Evolutionary conservation across 2,888 invertebrate species (phyloP).

Genomic region (Zhengitettix transpicula): DNA sequence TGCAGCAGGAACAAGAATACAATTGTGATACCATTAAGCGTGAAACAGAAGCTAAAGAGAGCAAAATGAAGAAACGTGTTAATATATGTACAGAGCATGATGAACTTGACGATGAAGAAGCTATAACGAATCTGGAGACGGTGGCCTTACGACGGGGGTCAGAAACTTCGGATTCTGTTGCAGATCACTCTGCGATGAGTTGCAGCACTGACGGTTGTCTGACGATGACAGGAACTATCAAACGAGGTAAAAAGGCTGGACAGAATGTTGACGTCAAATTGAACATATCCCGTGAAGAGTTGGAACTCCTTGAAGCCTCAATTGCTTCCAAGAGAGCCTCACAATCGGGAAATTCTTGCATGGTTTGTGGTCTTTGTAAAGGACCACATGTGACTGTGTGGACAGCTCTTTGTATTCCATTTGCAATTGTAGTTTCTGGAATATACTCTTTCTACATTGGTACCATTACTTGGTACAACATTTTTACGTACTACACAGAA

Average conservation of each 20-base stretch:
- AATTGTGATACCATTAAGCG: too few relatives aligned
- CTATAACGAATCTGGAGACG: slow-evolving; percentile 15
- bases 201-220: slow-evolving; percentile 40
- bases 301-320: slow-evolving; percentile 48
- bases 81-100: slow-evolving; percentile 38
- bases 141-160: slow-evolving; percentile 21
- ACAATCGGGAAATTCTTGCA: slow-evolving; percentile 24
- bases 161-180: slow-evolving; percentile 31
- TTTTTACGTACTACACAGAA: slow-evolving; percentile 51
- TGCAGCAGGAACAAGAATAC: too few relatives aligned
- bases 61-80: slow-evolving; percentile 37
- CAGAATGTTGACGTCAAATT: slow-evolving; percentile 55
- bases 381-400: slow-evolving; percentile 50
- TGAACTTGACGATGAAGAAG: slow-evolving; percentile 27
- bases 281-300: slow-evolving; percentile 51
- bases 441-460: slow-evolving; percentile 57
- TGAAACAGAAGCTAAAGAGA: background rate
- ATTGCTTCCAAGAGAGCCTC: slow-evolving; percentile 34
- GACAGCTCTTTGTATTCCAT: slow-evolving; percentile 45
- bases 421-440: slow-evolving; percentile 44
- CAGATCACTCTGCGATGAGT: slow-evolving; percentile 36
- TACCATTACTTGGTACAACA: slow-evolving; percentile 60
- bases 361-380: slow-evolving; percentile 34
- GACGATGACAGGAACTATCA: slow-evolving; percentile 57
- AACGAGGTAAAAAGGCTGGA: slow-evolving; percentile 52